Evolutionary conservation across 1,140 invertebrate genomes (phyloP), one percentile per base, ranked within the genome.

Genomic region (Macrobrachium nipponense): DNA sequence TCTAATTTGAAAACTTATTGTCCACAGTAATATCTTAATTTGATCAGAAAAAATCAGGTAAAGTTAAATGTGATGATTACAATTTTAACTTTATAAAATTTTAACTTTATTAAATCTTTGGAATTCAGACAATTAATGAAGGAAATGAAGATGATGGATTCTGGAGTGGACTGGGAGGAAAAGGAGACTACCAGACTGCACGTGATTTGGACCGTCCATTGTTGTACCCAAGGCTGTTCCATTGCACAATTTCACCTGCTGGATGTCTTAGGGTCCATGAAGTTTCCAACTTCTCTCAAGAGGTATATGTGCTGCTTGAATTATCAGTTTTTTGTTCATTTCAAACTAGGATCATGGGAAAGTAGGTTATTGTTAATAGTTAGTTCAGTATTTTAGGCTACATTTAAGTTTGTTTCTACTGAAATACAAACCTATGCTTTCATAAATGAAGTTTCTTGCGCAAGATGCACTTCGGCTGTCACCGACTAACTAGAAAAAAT

Each of bases 131-230:
- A 15, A 90, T 96, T 0, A 91, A 93, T 80, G 95, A 96, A 91
- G 95, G 94, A 2, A 93, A 94, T 4, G 96, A 97, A 89, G 93
- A 94, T 36, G 92, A 93, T 3, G 94, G 94, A 20, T 96, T 97
- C 91, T 97, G 95, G 96, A 91, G 92, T 15, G 92, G 93, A 18
- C 89, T 97, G 5, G 95, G 95, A 90, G 95, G 94, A 36, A 64
- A 88, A 36, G 87, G 73, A 17, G 89, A 89, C 12, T 89, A 89
- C 86, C 80, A 88, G 61, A 89, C 76, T n/a, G 20, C n/a, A 17
- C 70, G 87, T 17, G 88, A 89, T 44, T 61, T 89, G 64, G 88
- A 89, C 78, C 87, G 61, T 23, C 89, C 89, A 59, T 60, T 88
- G 51, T 82, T 89, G 66, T 86, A 81, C 27, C 87, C 89, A 11